Conservation (phyloP, 1,140 invertebrate species). For the Bombus sibiricus region DNA sequence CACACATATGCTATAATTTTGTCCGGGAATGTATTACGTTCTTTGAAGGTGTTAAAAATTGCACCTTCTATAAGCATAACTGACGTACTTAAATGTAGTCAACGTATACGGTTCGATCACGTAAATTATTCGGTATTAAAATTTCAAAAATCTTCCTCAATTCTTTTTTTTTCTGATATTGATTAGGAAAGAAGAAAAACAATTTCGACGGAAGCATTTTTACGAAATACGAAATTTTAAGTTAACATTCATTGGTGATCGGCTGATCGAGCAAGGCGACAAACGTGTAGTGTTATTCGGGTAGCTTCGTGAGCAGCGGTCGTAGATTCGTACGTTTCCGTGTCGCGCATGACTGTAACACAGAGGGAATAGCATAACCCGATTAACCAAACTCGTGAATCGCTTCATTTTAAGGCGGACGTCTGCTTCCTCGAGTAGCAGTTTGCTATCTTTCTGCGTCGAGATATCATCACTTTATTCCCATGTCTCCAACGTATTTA, state of each 20-base stretch:
- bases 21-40: neutral
- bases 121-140: neutral
- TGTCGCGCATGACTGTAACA: slow-evolving; percentile 9
- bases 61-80: neutral
- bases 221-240: neutral
- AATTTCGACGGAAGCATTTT: neutral
- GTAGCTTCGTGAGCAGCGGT: neutral
- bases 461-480: slow-evolving; percentile 21
- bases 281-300: neutral
- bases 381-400: slow-evolving; percentile 29
- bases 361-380: slow-evolving; percentile 21
- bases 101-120: neutral
- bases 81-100: neutral
- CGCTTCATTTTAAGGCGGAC: slow-evolving; percentile 26
- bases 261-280: neutral
- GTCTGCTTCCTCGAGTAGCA: slow-evolving; percentile 10
- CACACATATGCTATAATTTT: too few relatives aligned
- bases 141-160: neutral
- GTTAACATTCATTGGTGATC: neutral
- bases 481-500: slow-evolving; percentile 52
- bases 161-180: neutral
- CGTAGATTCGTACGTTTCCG: slow-evolving; percentile 2
- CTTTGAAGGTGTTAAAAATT: neutral
- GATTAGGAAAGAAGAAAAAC: neutral
- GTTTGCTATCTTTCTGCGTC: slow-evolving; percentile 27